phyloP scores from a whole-genome alignment of 1,140 invertebrate genomes.

The Cotesia vestalis region DNA sequence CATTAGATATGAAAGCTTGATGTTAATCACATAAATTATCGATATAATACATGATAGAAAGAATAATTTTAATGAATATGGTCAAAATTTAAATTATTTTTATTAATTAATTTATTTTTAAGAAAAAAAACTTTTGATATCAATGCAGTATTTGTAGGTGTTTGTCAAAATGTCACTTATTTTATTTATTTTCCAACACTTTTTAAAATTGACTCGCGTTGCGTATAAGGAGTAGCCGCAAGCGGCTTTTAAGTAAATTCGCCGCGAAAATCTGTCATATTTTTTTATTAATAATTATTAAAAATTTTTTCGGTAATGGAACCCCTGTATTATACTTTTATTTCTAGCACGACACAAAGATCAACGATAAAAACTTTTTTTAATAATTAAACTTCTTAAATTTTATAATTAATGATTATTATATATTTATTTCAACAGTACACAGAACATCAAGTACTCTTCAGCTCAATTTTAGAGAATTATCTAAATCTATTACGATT shows the following conservation, averaged over 20 bases:
- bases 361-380: no score
- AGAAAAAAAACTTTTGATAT: neutral
- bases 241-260: slow-evolving; percentile 48
- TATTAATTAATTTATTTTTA: no score
- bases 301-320: slow-evolving; percentile 11
- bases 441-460: no score
- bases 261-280: slow-evolving; percentile 48
- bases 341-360: no score
- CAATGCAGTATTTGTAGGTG: slow-evolving; percentile 18
- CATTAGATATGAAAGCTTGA: neutral
- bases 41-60: neutral
- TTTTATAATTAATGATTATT: no score
- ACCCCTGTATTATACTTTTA: slow-evolving; percentile 5
- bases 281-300: slow-evolving; percentile 15
- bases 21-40: neutral
- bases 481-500: no score
- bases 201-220: slow-evolving; percentile 65
- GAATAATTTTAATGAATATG: neutral
- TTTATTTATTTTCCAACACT: slow-evolving; percentile 37
- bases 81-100: no score
- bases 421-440: no score
- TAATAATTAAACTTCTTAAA: no score
- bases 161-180: slow-evolving; percentile 26
- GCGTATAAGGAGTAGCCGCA: slow-evolving; percentile 62
- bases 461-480: no score